Conservation (phyloP, 2,113 vertebrate genomes). For the Pristiophorus japonicus region DNA sequence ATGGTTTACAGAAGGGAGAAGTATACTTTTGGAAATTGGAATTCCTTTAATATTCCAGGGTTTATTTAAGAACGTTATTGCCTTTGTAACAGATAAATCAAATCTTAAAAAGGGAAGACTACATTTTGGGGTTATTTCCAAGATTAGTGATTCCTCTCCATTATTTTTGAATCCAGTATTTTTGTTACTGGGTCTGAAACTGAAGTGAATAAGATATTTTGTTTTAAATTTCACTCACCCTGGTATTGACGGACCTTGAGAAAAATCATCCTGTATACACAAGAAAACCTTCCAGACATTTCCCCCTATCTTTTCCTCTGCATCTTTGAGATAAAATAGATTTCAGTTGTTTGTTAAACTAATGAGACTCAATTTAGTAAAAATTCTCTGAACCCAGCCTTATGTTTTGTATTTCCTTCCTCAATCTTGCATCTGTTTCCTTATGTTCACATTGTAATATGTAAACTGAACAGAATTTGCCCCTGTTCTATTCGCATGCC, state of each 20-base stretch:
- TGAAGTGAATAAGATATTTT: not conserved
- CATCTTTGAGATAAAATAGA: not conserved
- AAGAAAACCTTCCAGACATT: not conserved
- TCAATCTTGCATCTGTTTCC: not conserved
- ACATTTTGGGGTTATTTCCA: not conserved
- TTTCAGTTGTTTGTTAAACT: not conserved
- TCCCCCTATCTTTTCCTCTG: not conserved
- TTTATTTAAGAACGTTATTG: not conserved
- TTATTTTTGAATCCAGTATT: not conserved
- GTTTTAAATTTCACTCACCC: not conserved
- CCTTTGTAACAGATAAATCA: not conserved
- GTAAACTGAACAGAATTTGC: not conserved
- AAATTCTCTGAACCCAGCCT: not conserved
- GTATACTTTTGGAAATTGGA: not conserved
- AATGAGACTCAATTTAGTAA: not conserved
- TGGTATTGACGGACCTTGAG: not conserved
- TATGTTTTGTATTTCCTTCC: not conserved
- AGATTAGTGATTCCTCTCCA: not conserved
- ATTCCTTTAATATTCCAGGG: not conserved
- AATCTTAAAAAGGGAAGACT: no score
- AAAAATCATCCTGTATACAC: not conserved
- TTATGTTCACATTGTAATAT: not conserved
- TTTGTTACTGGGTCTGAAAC: not conserved
- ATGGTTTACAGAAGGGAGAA: no score
- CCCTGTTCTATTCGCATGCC: not conserved